These are phyloP conservation scores for Sylvia atricapilla DNA, from an alignment of 2,113 vertebrate species.

Conservation along the genomic window DNA sequence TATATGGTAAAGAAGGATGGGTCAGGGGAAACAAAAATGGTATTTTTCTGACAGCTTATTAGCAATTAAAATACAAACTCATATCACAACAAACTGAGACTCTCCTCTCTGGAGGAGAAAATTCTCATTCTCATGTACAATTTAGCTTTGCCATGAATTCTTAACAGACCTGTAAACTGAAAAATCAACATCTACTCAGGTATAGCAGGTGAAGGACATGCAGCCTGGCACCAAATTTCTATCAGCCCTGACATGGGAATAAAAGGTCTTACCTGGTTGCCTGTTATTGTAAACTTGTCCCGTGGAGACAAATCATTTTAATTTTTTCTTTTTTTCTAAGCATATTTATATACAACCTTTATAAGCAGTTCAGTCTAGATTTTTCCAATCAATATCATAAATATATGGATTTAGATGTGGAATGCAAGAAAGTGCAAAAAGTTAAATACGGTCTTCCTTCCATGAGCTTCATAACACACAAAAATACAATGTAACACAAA, in stretches of 20 bases:
- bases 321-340: not conserved
- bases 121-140: not conserved
- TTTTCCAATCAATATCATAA: not conserved
- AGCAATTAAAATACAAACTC: not conserved
- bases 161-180: conserved; percentile 42
- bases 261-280: not conserved
- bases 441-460: not conserved
- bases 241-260: not conserved
- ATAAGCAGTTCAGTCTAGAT: not conserved
- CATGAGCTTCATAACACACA: not conserved
- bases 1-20: not conserved
- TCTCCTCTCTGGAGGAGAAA: not conserved
- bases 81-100: not conserved
- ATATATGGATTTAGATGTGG: not conserved
- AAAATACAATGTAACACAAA: not conserved
- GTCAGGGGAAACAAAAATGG: not conserved
- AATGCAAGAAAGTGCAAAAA: not conserved
- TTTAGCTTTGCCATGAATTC: conserved; percentile 32
- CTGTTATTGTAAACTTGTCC: not conserved
- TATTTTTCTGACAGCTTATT: not conserved
- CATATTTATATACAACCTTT: not conserved
- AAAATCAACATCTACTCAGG: conserved; percentile 38
- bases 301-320: not conserved
- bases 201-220: conserved; percentile 35
- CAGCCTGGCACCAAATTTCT: not conserved